A percentile compares a stretch with the other conserved stretches of the same genome.
Conservation (phyloP, 2,797 vertebrate genomes). For the Pogoniulus pusillus region DNA sequence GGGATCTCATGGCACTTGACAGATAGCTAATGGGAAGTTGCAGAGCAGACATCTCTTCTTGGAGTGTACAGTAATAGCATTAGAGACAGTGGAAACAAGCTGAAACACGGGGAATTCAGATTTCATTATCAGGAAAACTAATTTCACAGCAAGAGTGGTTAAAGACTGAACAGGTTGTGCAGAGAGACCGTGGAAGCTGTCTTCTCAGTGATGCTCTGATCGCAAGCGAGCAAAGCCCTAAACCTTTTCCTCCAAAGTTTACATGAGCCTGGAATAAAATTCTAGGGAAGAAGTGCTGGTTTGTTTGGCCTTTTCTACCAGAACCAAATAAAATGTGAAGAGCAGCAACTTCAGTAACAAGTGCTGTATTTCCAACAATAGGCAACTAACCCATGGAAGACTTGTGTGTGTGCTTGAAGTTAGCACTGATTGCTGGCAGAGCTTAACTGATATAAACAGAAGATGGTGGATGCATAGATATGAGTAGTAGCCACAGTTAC, state of each 20-base stretch:
- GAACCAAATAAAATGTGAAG: not conserved
- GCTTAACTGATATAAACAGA: not conserved
- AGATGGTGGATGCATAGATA: not conserved
- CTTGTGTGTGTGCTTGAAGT: not conserved
- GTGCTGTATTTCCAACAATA: not conserved
- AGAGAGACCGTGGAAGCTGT: not conserved
- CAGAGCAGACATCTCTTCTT: not conserved
- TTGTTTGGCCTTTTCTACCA: not conserved
- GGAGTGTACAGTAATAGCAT: not conserved
- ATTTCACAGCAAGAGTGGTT: too few relatives aligned
- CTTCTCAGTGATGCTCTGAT: not conserved
- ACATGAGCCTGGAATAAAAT: not conserved
- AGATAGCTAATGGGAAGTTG: not conserved
- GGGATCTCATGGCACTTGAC: not conserved
- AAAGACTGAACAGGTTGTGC: not conserved
- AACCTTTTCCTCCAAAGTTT: not conserved
- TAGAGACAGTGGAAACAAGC: too few relatives aligned
- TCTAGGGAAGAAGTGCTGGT: not conserved
- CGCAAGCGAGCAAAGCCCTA: not conserved
- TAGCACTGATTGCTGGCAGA: not conserved
- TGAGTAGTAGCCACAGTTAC: not conserved
- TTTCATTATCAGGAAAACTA: too few relatives aligned
- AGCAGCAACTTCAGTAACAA: not conserved
- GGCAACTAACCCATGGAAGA: not conserved
- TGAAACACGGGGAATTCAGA: too few relatives aligned